Evolutionary conservation across 2,888 invertebrate genomes (phyloP).

Genomic region (Biston betularia): DNA sequence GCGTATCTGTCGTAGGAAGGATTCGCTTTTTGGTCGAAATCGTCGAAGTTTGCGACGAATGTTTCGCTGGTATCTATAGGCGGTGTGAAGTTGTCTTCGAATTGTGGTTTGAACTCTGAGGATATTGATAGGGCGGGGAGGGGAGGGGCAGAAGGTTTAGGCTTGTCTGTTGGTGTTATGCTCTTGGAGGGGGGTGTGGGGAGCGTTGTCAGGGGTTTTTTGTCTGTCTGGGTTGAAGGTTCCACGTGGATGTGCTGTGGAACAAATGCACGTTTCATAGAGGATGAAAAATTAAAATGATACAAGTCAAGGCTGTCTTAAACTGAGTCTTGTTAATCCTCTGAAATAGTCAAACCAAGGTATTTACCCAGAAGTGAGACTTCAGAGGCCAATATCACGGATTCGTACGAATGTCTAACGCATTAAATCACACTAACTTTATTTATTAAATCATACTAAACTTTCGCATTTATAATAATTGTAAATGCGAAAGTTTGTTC

Average conservation of each 20-base stretch:
- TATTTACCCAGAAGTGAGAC: too few species aligned
- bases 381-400: too few species aligned
- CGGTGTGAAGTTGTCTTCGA: slow-evolving; percentile 88
- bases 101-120: slow-evolving; percentile 81
- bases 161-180: slow-evolving; percentile 43
- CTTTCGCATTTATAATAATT: too few species aligned
- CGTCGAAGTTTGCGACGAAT: slow-evolving; percentile 90
- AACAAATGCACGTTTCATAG: slow-evolving; percentile 1
- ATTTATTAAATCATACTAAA: too few species aligned
- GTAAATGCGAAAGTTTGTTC: too few species aligned
- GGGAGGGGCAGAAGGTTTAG: slow-evolving; percentile 46
- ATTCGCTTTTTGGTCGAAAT: slow-evolving; percentile 85
- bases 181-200: slow-evolving; percentile 41
- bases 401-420: too few species aligned
- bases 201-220: slow-evolving; percentile 47
- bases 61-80: slow-evolving; percentile 70
- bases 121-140: slow-evolving; percentile 45
- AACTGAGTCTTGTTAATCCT: too few species aligned
- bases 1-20: slow-evolving; percentile 93
- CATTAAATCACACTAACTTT: too few species aligned
- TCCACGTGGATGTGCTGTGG: slow-evolving; percentile 77
- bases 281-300: too few species aligned
- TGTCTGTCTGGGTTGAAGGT: slow-evolving; percentile 59
- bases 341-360: too few species aligned
- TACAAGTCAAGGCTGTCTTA: too few species aligned